phyloP scores from a whole-genome alignment of 1,140 invertebrate genomes.

The Drosophila tropicalis region DNA sequence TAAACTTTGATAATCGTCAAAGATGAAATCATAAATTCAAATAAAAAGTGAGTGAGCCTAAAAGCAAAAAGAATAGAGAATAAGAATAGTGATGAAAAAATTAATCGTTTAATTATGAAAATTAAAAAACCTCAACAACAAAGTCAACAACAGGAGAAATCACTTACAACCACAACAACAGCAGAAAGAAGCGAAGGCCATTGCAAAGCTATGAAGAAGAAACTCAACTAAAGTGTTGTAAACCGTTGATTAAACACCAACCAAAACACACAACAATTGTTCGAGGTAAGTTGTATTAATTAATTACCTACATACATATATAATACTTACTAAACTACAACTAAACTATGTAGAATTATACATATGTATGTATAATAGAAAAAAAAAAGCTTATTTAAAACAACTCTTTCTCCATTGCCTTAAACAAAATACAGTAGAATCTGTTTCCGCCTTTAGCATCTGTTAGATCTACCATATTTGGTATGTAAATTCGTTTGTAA shows the following conservation, averaged over 20 bases:
- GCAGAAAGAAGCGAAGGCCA: slow-evolving; percentile 13
- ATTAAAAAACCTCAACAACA: slow-evolving; percentile 39
- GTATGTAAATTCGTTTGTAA: no score
- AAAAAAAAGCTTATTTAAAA: no score
- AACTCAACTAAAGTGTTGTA: slow-evolving; percentile 2
- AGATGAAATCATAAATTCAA: slow-evolving; percentile 61
- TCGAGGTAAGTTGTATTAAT: slow-evolving; percentile 4
- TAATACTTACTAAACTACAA: no score
- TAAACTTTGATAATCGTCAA: slow-evolving; percentile 23
- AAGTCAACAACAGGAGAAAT: slow-evolving; percentile 1
- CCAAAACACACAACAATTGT: slow-evolving; percentile 11
- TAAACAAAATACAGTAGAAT: no score
- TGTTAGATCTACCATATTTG: no score
- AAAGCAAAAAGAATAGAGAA: slow-evolving; percentile 14
- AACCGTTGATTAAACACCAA: slow-evolving; percentile 8
- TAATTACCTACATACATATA: no score
- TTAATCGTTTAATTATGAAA: slow-evolving; percentile 56
- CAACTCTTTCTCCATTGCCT: no score
- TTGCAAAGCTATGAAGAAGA: slow-evolving; percentile 36
- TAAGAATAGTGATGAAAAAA: slow-evolving; percentile 1
- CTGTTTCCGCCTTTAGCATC: no score
- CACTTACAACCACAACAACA: slow-evolving; percentile 19
- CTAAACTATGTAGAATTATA: no score
- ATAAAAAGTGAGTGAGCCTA: slow-evolving; percentile 48
- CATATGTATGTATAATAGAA: no score